Evolutionary conservation across 2,797 vertebrate species (phyloP).

Genomic region (Hyperoplus lanceolatus): DNA sequence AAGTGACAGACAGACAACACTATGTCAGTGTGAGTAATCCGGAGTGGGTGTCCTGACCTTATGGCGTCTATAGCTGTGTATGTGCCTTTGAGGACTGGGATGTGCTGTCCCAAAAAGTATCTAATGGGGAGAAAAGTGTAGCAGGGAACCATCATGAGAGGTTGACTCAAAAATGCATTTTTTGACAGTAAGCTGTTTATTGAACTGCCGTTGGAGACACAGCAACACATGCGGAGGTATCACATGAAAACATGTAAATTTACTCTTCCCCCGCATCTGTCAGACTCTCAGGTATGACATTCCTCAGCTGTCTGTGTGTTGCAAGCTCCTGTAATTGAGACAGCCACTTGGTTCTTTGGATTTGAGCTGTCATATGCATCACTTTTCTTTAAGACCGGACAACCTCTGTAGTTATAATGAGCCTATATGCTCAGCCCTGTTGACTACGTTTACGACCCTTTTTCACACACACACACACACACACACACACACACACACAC

Average conservation of each 20-base stretch:
- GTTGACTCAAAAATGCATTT: slow-evolving; percentile 14
- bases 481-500: no score
- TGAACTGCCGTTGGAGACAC: not conserved
- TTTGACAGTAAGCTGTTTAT: not conserved
- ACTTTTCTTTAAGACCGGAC: slow-evolving; percentile 7
- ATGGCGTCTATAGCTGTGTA: slow-evolving; percentile 23
- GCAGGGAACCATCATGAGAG: slow-evolving; percentile 3
- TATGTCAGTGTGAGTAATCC: slow-evolving; percentile 42
- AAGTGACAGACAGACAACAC: slow-evolving; percentile 58
- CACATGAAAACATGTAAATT: not conserved
- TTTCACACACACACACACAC: slow-evolving; percentile 11
- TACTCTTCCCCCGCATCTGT: not conserved
- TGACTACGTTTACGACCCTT: slow-evolving; percentile 9
- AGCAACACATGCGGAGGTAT: not conserved
- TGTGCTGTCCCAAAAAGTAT: slow-evolving; percentile 18
- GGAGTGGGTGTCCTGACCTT: slow-evolving; percentile 51
- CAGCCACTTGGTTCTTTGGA: not conserved
- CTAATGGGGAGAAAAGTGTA: slow-evolving; percentile 4
- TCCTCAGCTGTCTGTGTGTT: not conserved
- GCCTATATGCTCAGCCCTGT: not conserved
- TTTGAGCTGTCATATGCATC: slow-evolving; percentile 28
- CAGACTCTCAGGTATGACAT: not conserved
- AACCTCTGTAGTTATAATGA: slow-evolving; percentile 47
- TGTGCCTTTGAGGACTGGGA: not conserved
- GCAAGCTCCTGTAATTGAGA: slow-evolving; percentile 35